Percentiles rank a stretch among this genome's conserved stretches.
These are phyloP conservation scores for Garra rufa DNA, from an alignment of 2,113 vertebrate species.

Conservation along the genomic window DNA sequence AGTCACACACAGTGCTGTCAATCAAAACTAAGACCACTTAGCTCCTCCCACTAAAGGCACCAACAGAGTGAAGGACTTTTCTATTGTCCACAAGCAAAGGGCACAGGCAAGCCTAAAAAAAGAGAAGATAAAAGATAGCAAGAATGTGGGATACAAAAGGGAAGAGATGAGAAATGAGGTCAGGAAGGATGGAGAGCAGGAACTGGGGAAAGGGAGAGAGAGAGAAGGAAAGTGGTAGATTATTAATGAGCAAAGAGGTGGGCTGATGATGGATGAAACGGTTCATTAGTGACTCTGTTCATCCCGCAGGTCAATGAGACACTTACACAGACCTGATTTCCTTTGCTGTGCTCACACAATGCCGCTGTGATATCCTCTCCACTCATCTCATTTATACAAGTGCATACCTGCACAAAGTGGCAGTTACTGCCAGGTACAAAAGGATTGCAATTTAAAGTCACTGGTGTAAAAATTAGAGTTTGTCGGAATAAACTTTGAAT, in stretches of 20 bases:
- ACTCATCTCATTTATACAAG: neutral
- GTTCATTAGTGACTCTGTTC: conserved; percentile 5
- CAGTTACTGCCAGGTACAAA: neutral
- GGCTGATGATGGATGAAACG: conserved; percentile 56
- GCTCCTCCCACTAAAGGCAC: conserved; percentile 45
- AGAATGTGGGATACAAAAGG: conserved; percentile 24
- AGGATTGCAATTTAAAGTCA: neutral
- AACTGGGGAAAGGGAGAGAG: conserved; percentile 7
- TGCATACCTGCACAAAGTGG: neutral
- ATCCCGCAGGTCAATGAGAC: neutral
- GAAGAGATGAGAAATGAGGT: conserved; percentile 47
- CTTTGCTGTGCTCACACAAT: neutral
- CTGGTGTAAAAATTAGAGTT: neutral
- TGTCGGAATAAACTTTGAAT: neutral
- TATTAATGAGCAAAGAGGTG: conserved; percentile 65
- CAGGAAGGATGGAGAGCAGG: conserved; percentile 30
- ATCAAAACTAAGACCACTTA: conserved; percentile 59
- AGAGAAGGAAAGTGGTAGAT: conserved; percentile 52
- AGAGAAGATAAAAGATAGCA: conserved; percentile 37
- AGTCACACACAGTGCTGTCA: conserved; percentile 69
- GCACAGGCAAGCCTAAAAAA: conserved; percentile 21
- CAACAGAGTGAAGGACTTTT: conserved; percentile 59
- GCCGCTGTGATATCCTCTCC: neutral
- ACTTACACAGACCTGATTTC: neutral
- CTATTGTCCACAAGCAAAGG: conserved; percentile 66